Conservation (phyloP, 2,888 invertebrate genomes). For the Acleris emargana region DNA sequence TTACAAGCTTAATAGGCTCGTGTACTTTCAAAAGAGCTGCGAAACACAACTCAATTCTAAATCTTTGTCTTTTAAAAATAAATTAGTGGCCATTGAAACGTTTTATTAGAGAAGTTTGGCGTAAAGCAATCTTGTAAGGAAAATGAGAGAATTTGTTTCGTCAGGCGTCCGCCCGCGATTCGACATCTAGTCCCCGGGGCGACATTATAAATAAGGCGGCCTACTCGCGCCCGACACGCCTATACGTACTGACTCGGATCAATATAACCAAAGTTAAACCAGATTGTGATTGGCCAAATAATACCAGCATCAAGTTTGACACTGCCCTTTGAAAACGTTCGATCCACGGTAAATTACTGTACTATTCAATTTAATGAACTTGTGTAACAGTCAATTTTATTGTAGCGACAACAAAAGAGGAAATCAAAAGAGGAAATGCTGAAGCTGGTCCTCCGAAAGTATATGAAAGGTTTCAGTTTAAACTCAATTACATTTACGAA, state of each 20-base stretch:
- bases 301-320: conserved; percentile 7
- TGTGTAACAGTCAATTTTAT: neutral
- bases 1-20: conserved; percentile 22
- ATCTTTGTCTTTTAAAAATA: conserved; percentile 35
- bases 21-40: conserved; percentile 24
- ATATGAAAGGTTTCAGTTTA: conserved; percentile 17
- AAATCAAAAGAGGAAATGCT: conserved; percentile 15
- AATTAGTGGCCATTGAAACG: conserved; percentile 38
- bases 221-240: conserved; percentile 30
- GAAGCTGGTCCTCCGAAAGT: neutral
- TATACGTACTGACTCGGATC: conserved; percentile 28
- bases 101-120: conserved; percentile 38
- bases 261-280: conserved; percentile 28
- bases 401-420: conserved; percentile 16
- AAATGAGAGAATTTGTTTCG: conserved; percentile 40
- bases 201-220: conserved; percentile 37
- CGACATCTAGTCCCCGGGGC: conserved; percentile 38
- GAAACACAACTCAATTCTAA: conserved; percentile 22
- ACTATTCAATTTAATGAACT: neutral
- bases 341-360: neutral
- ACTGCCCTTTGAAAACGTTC: neutral
- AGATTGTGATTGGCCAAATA: conserved; percentile 8
- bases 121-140: conserved; percentile 39
- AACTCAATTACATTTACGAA: conserved; percentile 22
- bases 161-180: conserved; percentile 38